Percentiles rank a stretch among this genome's conserved stretches.
Evolutionary conservation across 2,888 invertebrate species (phyloP).

Genomic region (Agrochola macilenta): DNA sequence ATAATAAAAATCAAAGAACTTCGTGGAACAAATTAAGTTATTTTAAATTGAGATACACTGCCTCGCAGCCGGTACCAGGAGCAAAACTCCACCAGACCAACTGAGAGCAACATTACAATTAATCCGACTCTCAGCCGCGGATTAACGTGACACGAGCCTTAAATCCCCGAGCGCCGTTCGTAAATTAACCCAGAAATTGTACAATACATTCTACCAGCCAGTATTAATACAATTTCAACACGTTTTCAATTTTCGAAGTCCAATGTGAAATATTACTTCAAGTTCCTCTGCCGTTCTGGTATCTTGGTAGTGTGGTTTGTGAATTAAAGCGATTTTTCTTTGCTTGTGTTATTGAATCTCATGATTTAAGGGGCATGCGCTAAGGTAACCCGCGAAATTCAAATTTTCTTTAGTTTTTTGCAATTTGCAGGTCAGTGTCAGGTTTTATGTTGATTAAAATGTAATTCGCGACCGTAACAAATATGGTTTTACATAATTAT

Average conservation of each 20-base stretch:
- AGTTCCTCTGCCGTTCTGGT: slow-evolving; percentile 38
- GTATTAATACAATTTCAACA: slow-evolving; percentile 63
- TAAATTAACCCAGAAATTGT: slow-evolving; percentile 65
- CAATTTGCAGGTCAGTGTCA: too few species aligned
- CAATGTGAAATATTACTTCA: slow-evolving; percentile 47
- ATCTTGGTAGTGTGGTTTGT: slow-evolving; percentile 38
- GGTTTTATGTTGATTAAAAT: too few species aligned
- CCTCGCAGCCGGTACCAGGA: slow-evolving; percentile 33
- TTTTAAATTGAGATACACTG: slow-evolving; percentile 35
- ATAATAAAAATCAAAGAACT: slow-evolving; percentile 14
- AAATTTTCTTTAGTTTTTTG: too few species aligned
- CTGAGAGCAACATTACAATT: slow-evolving; percentile 60
- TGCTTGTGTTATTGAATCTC: background rate
- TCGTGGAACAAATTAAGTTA: slow-evolving; percentile 37
- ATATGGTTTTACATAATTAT: too few species aligned
- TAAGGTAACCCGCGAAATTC: too few species aligned
- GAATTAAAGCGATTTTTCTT: slow-evolving; percentile 21
- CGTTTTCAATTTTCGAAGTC: slow-evolving; percentile 60
- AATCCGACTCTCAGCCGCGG: slow-evolving; percentile 60
- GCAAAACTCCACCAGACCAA: slow-evolving; percentile 35
- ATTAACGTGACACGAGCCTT: slow-evolving; percentile 61
- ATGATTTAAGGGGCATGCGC: too few species aligned
- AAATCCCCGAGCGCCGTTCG: slow-evolving; percentile 62
- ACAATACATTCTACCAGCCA: slow-evolving; percentile 58
- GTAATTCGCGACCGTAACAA: too few species aligned